Conservation (phyloP, 2,797 vertebrate species). For the Varecia variegata region DNA sequence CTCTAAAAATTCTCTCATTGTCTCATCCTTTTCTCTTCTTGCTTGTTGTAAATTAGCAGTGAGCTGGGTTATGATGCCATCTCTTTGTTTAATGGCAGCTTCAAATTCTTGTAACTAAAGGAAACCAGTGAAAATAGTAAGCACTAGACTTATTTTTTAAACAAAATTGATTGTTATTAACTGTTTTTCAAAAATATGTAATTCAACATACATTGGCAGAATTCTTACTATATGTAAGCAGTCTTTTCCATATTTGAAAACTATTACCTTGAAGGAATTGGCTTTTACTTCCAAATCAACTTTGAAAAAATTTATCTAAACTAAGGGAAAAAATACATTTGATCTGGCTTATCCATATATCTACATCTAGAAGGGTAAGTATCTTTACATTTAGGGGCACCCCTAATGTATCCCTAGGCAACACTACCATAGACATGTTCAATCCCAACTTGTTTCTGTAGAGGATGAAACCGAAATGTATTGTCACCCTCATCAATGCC, state of each 20-base stretch:
- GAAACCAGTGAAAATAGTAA: conserved; percentile 59
- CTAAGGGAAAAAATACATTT: conserved; percentile 2
- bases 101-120: conserved; percentile 91
- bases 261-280: background rate
- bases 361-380: background rate
- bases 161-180: conserved; percentile 13
- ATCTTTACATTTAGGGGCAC: background rate
- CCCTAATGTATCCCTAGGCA: background rate
- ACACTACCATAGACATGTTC: background rate
- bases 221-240: conserved; percentile 5
- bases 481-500: background rate
- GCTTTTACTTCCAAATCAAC: conserved; percentile 24
- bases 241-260: background rate
- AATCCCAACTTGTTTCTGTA: background rate
- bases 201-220: background rate
- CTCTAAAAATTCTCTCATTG: conserved; percentile 95
- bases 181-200: conserved; percentile 19
- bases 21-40: conserved; percentile 96
- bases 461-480: background rate
- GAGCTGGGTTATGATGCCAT: conserved; percentile 97
- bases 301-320: background rate
- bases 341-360: background rate
- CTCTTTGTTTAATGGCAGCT: conserved; percentile 95
- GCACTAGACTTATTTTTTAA: conserved; percentile 8
- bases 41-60: conserved; percentile 96